Evolutionary conservation across 2,797 vertebrate species (phyloP).

Genomic region (Crocodylus rhombifer): DNA sequence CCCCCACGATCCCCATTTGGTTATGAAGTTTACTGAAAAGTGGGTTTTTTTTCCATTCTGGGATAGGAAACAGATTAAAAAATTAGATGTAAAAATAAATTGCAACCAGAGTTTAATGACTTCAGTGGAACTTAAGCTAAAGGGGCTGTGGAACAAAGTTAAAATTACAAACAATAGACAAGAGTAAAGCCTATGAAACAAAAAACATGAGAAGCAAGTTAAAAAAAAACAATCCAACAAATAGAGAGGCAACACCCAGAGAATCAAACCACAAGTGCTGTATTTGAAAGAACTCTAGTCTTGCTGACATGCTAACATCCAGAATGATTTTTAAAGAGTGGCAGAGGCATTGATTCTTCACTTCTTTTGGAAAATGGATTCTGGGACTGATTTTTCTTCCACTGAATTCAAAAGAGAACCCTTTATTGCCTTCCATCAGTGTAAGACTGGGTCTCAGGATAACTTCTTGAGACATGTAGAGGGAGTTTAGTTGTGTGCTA

Average conservation of each 20-base stretch:
- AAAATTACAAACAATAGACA: neutral
- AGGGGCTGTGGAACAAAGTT: neutral
- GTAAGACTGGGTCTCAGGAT: neutral
- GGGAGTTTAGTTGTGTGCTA: neutral
- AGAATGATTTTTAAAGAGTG: constrained; percentile 8
- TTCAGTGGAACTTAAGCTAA: constrained; percentile 17
- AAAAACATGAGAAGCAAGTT: neutral
- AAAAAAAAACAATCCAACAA: neutral
- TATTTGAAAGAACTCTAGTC: neutral
- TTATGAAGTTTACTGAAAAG: constrained; percentile 20
- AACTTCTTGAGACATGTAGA: neutral
- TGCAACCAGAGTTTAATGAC: neutral
- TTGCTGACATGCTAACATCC: constrained; percentile 32
- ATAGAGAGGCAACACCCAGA: neutral
- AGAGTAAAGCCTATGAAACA: neutral
- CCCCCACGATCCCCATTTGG: neutral
- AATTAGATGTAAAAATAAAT: constrained; percentile 21
- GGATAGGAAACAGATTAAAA: constrained; percentile 52
- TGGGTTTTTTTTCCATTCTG: neutral
- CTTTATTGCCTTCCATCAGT: neutral
- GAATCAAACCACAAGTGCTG: neutral
- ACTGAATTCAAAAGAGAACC: neutral
- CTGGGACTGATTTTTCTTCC: neutral
- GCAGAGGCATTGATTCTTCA: neutral
- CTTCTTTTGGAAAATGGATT: neutral